Conservation (phyloP, 2,888 invertebrate species). For the Muschampia plurimacula region DNA sequence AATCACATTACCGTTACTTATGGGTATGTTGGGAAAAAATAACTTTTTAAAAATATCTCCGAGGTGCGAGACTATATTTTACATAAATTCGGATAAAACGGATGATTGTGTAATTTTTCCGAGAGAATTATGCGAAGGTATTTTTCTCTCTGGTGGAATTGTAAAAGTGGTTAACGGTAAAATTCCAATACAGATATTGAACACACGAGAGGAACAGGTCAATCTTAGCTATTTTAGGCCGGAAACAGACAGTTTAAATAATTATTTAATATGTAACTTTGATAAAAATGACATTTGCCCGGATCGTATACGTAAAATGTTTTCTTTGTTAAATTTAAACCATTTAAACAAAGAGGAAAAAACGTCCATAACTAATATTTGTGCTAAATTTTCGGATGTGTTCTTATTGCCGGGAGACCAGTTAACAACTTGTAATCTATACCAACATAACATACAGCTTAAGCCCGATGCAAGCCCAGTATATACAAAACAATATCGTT, state of each 20-base stretch:
- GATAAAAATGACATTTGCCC: not conserved
- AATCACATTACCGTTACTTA: not conserved
- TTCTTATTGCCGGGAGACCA: not conserved
- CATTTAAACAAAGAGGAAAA: not conserved
- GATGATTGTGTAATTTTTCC: not conserved
- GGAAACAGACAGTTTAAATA: not conserved
- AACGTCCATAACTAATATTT: not conserved
- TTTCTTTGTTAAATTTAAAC: not conserved
- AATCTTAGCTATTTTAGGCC: not conserved
- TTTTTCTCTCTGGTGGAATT: not conserved
- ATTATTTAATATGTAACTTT: not conserved
- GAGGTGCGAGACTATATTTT: not conserved
- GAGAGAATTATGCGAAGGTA: not conserved
- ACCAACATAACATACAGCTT: not conserved
- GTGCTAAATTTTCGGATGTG: conserved; percentile 2
- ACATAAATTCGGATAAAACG: not conserved
- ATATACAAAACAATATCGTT: not conserved
- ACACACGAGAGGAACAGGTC: not conserved
- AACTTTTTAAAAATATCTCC: not conserved
- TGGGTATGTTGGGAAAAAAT: not conserved
- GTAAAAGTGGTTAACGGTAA: not conserved
- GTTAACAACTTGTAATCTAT: not conserved
- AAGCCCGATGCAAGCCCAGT: not conserved
- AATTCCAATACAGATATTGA: not conserved
- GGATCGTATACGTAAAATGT: not conserved